Percentiles rank a stretch among this genome's conserved stretches.
Conservation (phyloP, 2,888 invertebrate species). For the Protodeltote pygarga region DNA sequence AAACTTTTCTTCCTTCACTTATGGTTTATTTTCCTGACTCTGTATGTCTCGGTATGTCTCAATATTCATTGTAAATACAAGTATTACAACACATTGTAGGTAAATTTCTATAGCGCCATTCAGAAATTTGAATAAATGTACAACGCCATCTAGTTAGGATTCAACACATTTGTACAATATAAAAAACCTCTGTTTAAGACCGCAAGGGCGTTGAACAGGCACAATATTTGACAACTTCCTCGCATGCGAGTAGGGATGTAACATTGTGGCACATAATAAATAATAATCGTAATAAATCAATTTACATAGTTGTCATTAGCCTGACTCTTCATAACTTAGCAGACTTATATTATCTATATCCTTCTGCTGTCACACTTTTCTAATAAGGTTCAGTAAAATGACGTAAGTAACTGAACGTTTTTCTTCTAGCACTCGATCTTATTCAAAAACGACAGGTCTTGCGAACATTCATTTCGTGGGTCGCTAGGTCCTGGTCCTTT, state of each 20-base stretch:
- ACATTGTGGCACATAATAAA: slow-evolving; percentile 6
- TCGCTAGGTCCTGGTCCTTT: slow-evolving; percentile 17
- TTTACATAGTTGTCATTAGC: slow-evolving; percentile 5
- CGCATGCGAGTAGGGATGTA: slow-evolving; percentile 7
- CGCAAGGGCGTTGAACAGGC: no score
- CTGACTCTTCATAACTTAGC: slow-evolving; percentile 5
- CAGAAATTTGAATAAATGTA: no score
- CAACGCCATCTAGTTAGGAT: no score
- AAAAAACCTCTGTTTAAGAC: no score
- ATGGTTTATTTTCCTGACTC: no score
- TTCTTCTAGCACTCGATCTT: slow-evolving; percentile 18
- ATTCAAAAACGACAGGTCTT: slow-evolving; percentile 17
- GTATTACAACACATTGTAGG: no score
- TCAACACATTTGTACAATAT: no score
- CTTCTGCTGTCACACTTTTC: slow-evolving; percentile 15
- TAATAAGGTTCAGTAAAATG: slow-evolving; percentile 14
- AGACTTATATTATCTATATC: slow-evolving; percentile 4
- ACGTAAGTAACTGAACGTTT: slow-evolving; percentile 13
- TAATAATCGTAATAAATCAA: slow-evolving; percentile 5
- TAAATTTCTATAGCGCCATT: no score
- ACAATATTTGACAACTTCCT: slow-evolving; percentile 5
- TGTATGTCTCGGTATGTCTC: no score
- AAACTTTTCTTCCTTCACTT: no score
- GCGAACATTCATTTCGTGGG: slow-evolving; percentile 21
- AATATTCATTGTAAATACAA: no score